These are phyloP conservation scores for Vultur gryphus DNA, from an alignment of 2,797 vertebrate genomes.

Conservation along the genomic window DNA sequence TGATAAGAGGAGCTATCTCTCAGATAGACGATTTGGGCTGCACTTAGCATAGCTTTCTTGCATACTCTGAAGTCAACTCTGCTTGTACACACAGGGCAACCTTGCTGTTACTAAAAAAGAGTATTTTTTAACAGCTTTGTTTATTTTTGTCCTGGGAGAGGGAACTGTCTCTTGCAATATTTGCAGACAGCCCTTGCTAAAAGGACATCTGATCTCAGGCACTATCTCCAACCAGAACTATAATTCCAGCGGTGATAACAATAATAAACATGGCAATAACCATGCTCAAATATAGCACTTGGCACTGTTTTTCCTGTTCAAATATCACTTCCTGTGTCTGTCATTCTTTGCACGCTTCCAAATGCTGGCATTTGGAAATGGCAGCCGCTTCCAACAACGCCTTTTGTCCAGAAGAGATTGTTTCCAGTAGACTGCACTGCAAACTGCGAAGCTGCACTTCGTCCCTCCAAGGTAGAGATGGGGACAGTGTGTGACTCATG, in stretches of 20 bases:
- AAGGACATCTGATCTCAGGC: constrained; percentile 13
- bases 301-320: not conserved
- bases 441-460: constrained; percentile 17
- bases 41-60: not conserved
- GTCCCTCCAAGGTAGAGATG: constrained; percentile 3
- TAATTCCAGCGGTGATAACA: constrained; percentile 5
- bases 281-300: constrained; percentile 31
- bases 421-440: constrained; percentile 1
- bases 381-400: not conserved
- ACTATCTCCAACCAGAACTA: not conserved
- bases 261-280: constrained; percentile 37
- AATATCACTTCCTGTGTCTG: constrained; percentile 28
- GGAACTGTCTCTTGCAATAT: not conserved
- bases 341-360: constrained; percentile 18
- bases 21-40: fast-evolving
- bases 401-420: constrained; percentile 24
- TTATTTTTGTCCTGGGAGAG: not conserved
- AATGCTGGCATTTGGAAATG: constrained; percentile 23
- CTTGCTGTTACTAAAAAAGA: not conserved
- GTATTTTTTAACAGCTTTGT: not conserved
- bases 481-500: not conserved
- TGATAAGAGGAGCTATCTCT: not conserved
- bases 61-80: not conserved
- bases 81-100: not conserved
- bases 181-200: not conserved